A percentile compares a stretch with the other conserved stretches of the same genome.
These are phyloP conservation scores for Ferrisia virgata DNA, from an alignment of 2,888 invertebrate species.

Conservation along the genomic window DNA sequence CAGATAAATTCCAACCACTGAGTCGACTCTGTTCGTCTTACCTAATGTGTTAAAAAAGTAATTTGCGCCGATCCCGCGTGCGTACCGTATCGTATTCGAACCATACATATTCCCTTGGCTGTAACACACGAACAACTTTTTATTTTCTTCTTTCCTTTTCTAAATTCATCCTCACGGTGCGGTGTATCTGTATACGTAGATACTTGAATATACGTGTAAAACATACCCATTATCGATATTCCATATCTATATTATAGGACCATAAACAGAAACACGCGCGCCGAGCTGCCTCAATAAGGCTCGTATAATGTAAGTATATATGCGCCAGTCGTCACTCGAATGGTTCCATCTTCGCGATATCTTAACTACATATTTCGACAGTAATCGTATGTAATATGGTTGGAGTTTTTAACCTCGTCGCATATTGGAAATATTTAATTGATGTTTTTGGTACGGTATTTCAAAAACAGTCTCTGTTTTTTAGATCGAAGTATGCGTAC, in stretches of 20 bases:
- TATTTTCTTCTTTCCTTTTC: neutral
- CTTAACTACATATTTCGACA: too few species aligned
- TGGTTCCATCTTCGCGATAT: too few species aligned
- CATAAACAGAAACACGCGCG: neutral
- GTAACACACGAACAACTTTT: neutral
- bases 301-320: too few species aligned
- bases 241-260: neutral
- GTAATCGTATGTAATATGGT: too few species aligned
- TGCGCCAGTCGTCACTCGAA: too few species aligned
- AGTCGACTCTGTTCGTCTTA: neutral
- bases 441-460: too few species aligned
- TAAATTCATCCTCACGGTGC: too few species aligned
- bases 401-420: too few species aligned
- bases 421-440: too few species aligned
- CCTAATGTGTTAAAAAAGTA: conserved; percentile 13
- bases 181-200: neutral
- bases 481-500: too few species aligned
- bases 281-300: neutral
- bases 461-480: too few species aligned
- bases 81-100: neutral
- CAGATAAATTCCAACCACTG: neutral
- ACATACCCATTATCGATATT: neutral
- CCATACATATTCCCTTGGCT: neutral
- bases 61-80: neutral
- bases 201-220: neutral